Evolutionary conservation across 2,888 invertebrate species (phyloP), one percentile per base, ranked within the genome.

Genomic region (Hanleya hanleyi): DNA sequence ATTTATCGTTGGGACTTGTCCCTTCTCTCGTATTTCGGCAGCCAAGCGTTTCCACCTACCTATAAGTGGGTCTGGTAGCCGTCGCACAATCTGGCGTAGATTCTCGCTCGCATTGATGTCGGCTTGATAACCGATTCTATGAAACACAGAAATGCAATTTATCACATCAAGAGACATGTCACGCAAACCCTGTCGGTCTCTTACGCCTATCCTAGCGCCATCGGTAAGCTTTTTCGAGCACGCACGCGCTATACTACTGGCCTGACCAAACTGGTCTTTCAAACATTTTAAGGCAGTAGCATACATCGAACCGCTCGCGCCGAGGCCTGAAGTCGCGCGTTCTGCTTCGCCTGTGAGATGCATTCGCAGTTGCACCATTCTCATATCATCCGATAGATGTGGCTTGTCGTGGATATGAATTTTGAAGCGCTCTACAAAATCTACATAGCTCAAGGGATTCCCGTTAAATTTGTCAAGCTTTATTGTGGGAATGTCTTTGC

Each of bases 361-460:
- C 64, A 64, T 69, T 12, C 38, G 47, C 37, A 73, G 38, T 29
- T 73, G 73, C 0, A 50, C 37, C 73, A 73, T 73, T 49, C 73
- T 47, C 37, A 64, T 36, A 7, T 69, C 68, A 66, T 73, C 73
- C 35, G 62, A 33, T 9, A 73, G 22, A 64, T 50, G 32, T 0
- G 64, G 36, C 50, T 68, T 73, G 26, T 73, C 64, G 47, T 73
- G 73, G 29, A 69, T 73, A 12, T 73, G 69, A 36, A 73, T 49
- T 36, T 69, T 73, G n/a, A 73, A 73, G 3, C 62, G 49, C 33
- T 73, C 73, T 7, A 73, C 32, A 26, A 73, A 73, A 35, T 73
- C 51, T 6, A 73, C 65, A 32, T 73, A 73, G 35, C n/a, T 32
- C 26, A 66, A 32, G 32, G 62, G 62, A 22, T 62, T 32, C 36